phyloP scores from a whole-genome alignment of 2,888 invertebrate genomes.

The Sericinus montela region DNA sequence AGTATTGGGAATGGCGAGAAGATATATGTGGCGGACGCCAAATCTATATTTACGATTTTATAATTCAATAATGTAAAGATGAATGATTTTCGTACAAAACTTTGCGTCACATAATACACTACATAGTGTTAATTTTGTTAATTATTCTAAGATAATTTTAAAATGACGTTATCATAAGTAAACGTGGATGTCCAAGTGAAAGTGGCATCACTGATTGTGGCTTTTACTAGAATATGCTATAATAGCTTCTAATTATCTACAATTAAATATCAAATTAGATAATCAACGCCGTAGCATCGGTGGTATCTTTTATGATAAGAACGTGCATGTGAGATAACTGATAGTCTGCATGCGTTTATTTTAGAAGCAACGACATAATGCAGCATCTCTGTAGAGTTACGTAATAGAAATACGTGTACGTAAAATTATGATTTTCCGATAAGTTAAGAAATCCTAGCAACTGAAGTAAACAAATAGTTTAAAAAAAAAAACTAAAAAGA shows the following conservation, averaged over 20 bases:
- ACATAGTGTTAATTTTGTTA: too few species aligned
- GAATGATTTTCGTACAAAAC: too few species aligned
- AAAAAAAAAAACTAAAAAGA: too few species aligned
- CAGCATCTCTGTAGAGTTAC: constrained; percentile 9
- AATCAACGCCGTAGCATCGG: background rate
- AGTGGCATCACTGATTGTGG: background rate
- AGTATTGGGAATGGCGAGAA: too few species aligned
- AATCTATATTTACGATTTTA: too few species aligned
- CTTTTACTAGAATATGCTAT: background rate
- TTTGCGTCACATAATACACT: too few species aligned
- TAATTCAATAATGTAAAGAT: too few species aligned
- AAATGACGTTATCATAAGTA: background rate
- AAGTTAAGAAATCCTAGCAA: too few species aligned
- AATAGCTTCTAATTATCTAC: background rate
- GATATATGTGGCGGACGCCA: too few species aligned
- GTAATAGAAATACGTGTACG: background rate
- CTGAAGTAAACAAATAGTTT: too few species aligned
- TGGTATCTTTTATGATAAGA: constrained; percentile 14
- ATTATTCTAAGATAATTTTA: background rate
- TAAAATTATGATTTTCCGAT: too few species aligned
- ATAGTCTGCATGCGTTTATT: constrained; percentile 9
- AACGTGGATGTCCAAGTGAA: background rate
- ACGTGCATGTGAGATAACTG: constrained; percentile 10
- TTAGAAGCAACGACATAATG: constrained; percentile 3
- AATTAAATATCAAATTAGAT: background rate